Base-by-base conservation (phyloP, 1,140 invertebrate genomes). In the Ceratoteleas bidentatus region DNA sequence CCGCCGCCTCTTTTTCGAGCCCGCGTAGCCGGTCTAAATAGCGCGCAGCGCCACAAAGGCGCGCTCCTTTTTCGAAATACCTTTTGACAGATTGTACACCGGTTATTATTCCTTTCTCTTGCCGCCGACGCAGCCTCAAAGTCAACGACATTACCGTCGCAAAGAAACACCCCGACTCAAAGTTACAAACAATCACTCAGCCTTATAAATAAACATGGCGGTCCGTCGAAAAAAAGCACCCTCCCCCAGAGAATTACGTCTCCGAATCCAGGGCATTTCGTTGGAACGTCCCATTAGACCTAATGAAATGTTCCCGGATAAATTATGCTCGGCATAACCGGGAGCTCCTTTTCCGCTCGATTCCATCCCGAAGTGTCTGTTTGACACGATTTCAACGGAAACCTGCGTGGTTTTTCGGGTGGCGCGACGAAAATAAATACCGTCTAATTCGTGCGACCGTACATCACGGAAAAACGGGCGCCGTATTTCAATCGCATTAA, bases 11-110 rank as follows among this genome's bases (percentile, higher is more conserved):
- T 58, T 78, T 47, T 69, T 72, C 7, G 14, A 62, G 32, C 54
- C 61, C 54, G 52, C 53, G 34, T 24, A 24, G 54, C 40, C 16
- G 10, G 34, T 54, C 32, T 53, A 45, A 62, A 57, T 70, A 58
- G 66, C 50, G 52, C 53, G 43, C 65, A 38, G 47, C 33, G 11
- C 13, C 36, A 78, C 58, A 70, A 64, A 70, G 52, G 16, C 64
- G 50, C 58, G 34, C 58, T 70, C 52, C 52, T 78, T 78, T 78
- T 70, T 62, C 0, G 47, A 58, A 56, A 70, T 58, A 52, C 16
- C 53, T 68, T 78, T 65, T 69, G 66, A 78, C 52, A 50, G 58
- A 78, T 58, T 65, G 61, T 70, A 50, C 58, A 58, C 45, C 36
- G 52, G 52, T 70, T 70, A 40, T 54, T 68, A 56, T 66, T 47